Evolutionary conservation across 2,797 vertebrate species (phyloP), one percentile per base, ranked within the genome.

Genomic region (Schizopygopsis pylzovi): DNA sequence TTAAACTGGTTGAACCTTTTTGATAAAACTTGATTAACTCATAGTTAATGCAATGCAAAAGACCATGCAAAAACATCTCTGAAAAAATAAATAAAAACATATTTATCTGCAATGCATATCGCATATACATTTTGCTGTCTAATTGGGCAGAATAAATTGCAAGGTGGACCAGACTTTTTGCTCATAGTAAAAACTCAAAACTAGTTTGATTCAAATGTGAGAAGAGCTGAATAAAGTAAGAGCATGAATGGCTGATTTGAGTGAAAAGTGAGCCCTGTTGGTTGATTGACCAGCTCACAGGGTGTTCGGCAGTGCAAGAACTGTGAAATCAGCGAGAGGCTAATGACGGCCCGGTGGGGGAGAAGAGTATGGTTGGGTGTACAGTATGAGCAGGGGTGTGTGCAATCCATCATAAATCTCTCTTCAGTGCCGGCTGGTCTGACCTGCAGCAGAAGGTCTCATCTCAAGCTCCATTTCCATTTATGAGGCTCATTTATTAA

Each of bases 401-500:
- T 67, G 33, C 4, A 75, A 43, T 79, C 77, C 49, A 82, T 82
- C 71, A 91, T 92, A 92, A 90, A 93, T 93, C 91, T 91, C 84
- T 67, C 61, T 83, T 78, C 86, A 73, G 79, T 88, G 81, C 63
- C 88, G 81, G 49, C 84, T 90, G 77, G 81, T 89, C 89, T 90
- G 83, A 89, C 90, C 92, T 70, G 79, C 87, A 90, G 90, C 79
- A 86, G 90, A 81, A 89, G 87, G 75, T 90, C 92, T 91, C 87
- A 90, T 92, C 90, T 88, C 85, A 87, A 88, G 90, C 91, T 91
- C 87, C 45, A 76, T 92, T 93, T 91, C 82, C 92, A 91, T 92
- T 93, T 90, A 87, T 85, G 8, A 91, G 90, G 85, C 84, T 91
- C 93, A 92, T 95, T 94, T 93, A 90, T 91, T 92, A 93, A 93